A percentile compares a stretch with the other conserved stretches of the same genome.
Evolutionary conservation across 2,113 vertebrate species (phyloP).

Genomic region (Procavia capensis): DNA sequence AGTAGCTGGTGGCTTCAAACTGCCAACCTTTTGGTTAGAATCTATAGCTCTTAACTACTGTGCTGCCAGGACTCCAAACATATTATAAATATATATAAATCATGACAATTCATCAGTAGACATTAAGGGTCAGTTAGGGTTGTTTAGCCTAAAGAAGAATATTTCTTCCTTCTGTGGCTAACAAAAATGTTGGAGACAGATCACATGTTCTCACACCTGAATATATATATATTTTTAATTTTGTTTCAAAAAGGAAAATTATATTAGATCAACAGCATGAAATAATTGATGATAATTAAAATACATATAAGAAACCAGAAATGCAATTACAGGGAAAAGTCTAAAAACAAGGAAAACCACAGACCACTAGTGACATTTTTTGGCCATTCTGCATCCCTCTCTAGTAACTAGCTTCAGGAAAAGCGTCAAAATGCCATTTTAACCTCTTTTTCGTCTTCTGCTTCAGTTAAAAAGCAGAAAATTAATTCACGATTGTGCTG

Average conservation of each 20-base stretch:
- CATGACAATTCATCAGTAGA: not conserved
- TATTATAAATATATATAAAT: not conserved
- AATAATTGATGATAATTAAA: not conserved
- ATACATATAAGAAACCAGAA: constrained; percentile 26
- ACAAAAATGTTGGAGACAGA: constrained; percentile 15
- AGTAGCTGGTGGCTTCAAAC: not conserved
- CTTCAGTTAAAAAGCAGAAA: not conserved
- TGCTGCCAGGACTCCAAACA: not conserved
- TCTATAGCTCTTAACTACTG: not conserved
- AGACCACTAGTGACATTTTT: not conserved
- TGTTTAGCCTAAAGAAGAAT: not conserved
- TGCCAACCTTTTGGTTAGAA: too few relatives aligned
- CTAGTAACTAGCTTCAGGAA: constrained; percentile 1
- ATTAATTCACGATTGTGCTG: not conserved
- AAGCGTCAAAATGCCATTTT: not conserved
- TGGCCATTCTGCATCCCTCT: not conserved
- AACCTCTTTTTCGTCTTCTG: not conserved
- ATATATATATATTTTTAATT: too few relatives aligned
- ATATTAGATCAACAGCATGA: not conserved
- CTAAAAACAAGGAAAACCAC: constrained; percentile 18
- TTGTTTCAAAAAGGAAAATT: not conserved
- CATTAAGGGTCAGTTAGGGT: not conserved
- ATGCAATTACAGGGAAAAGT: constrained; percentile 23
- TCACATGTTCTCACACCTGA: not conserved
- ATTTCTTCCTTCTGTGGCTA: not conserved